These are phyloP conservation scores for Pyrrhopygopsis socrates DNA, from an alignment of 2,888 invertebrate genomes.

Conservation along the genomic window DNA sequence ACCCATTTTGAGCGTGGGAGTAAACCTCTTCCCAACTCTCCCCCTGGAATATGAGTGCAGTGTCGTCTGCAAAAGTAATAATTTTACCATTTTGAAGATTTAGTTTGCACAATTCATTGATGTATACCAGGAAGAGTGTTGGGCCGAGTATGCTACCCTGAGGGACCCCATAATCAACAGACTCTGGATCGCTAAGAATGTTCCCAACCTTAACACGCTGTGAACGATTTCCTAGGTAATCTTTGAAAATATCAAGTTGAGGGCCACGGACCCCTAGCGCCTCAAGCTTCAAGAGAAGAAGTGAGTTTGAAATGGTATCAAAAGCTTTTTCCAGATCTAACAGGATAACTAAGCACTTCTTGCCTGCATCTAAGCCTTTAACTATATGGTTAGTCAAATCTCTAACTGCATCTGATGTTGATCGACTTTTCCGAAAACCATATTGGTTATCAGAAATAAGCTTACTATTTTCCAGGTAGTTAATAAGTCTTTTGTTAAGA, in stretches of 20 bases:
- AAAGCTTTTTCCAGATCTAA: conserved; percentile 29
- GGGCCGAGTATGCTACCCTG: conserved; percentile 26
- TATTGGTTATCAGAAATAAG: conserved; percentile 7
- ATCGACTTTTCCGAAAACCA: conserved; percentile 9
- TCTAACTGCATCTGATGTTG: conserved; percentile 28
- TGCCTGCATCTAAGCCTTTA: neutral
- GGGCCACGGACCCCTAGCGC: neutral
- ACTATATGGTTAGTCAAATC: too few relatives aligned
- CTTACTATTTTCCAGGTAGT: conserved; percentile 11
- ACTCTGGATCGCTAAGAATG: conserved; percentile 1
- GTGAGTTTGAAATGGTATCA: conserved; percentile 1
- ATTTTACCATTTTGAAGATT: neutral
- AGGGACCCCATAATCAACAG: neutral
- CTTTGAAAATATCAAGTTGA: conserved; percentile 13
- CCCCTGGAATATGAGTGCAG: conserved; percentile 12
- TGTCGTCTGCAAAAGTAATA: conserved; percentile 12
- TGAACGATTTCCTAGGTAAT: conserved; percentile 7
- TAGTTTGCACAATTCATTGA: conserved; percentile 1
- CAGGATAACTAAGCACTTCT: conserved; percentile 2
- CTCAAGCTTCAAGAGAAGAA: neutral
- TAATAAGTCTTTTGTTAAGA: conserved; percentile 1
- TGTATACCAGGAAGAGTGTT: conserved; percentile 27
- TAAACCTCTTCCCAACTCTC: neutral
- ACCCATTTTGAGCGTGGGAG: neutral
- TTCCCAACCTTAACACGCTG: neutral